Percentiles rank a stretch among this genome's conserved stretches.
Conservation (phyloP, 2,113 vertebrate species). For the Zeus faber region DNA sequence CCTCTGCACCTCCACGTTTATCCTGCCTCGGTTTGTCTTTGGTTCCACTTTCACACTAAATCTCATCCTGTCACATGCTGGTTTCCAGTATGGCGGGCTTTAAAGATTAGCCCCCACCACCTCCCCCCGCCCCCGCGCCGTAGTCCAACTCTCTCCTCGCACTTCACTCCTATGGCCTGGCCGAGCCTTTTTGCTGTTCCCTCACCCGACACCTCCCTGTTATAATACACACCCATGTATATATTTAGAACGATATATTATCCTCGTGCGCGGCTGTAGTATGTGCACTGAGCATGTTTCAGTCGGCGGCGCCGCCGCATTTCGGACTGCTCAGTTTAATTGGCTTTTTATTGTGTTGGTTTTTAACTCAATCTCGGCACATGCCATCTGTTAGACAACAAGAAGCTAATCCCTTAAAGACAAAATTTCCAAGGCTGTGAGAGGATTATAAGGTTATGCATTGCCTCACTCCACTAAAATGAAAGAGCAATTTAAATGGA, state of each 20-base stretch:
- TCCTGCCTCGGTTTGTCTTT: too few species aligned
- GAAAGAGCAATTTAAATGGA: too few species aligned
- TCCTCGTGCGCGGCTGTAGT: slow-evolving; percentile 1
- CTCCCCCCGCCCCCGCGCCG: background rate
- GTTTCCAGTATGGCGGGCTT: slow-evolving; percentile 14
- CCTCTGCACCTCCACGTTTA: too few species aligned
- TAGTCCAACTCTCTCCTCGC: too few species aligned
- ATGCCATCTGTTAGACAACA: slow-evolving; percentile 28
- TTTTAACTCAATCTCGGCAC: slow-evolving; percentile 10
- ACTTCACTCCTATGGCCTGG: too few species aligned
- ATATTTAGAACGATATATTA: background rate
- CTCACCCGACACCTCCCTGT: background rate
- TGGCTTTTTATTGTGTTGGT: slow-evolving; percentile 22
- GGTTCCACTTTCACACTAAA: slow-evolving; percentile 28
- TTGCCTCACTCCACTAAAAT: too few species aligned
- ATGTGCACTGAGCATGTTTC: background rate
- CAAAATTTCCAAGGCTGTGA: too few species aligned
- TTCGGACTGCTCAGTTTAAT: slow-evolving; percentile 28
- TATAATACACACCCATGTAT: background rate
- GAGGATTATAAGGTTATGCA: too few species aligned
- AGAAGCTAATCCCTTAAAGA: slow-evolving; percentile 19
- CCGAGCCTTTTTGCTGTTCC: background rate
- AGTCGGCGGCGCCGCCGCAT: slow-evolving; percentile 17
- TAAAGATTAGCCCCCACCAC: too few species aligned
- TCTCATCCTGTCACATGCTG: slow-evolving; percentile 25